Base-by-base conservation (phyloP, 2,113 vertebrate species). In the Misgurnus anguillicaudatus region DNA sequence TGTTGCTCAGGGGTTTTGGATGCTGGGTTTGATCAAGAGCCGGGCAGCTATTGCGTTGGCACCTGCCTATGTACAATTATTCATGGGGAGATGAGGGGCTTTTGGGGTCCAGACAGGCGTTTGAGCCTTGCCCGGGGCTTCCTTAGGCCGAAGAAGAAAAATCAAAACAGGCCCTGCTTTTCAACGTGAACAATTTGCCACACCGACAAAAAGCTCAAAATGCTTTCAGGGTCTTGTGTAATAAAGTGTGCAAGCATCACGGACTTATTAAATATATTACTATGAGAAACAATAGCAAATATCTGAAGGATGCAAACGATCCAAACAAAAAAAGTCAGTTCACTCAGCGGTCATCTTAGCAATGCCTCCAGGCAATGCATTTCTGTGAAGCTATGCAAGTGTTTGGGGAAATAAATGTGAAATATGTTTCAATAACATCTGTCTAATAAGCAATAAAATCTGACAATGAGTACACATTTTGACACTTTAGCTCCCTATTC, bases 1-100 rank as follows among this genome's bases (percentile, higher is more conserved):
- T 87, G 80, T 71, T 83, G 73, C 78, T 74, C 64, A 39, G 38
- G 61, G 85, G 39, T 42, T 3, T 55, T 36, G 84, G 85, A 82
- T 70, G 78, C 75, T 24, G 78, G 80, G 77, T 81, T 82, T 89
- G 82, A 84, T 88, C 78, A 74, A 80, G 82, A 86, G 87, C 85
- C 86, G 86, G 84, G 86, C 83, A 85, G 84, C 67, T 42, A 85
- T 86, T 84, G 82, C 84, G 83, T 86, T 85, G 70, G 86, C 47
- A 77, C 71, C 78, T 45, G 81, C 80, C 80, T 83, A 85, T 87
- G 88, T 88, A 88, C 87, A 89, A 85, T 84, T 81, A 86, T 87
- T 83, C 85, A 84, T 82, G 84, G 84, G 80, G 17, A 48, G 77
- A 38, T 61, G 41, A 55, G 75, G 73, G 57, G 69, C 78, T 86